A percentile compares a stretch with the other conserved stretches of the same genome.
Evolutionary conservation across 1,140 invertebrate genomes (phyloP).

Genomic region (Drosophila elegans): DNA sequence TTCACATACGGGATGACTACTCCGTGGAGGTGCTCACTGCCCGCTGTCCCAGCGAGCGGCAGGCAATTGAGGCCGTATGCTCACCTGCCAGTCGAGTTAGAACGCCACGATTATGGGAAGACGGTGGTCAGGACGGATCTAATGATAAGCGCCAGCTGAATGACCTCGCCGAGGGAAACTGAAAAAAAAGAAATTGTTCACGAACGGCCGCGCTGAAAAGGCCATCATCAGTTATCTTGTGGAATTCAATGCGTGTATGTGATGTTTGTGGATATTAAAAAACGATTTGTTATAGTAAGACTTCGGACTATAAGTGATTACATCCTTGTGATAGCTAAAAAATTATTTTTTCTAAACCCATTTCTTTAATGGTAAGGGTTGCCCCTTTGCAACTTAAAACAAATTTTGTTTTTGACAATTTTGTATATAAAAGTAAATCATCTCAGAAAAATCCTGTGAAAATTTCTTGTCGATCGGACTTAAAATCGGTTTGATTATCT

Average conservation of each 20-base stretch:
- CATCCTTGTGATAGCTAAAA: no score
- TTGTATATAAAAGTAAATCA: no score
- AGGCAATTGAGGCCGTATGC: conserved; percentile 11
- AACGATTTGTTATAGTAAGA: background rate
- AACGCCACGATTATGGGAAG: background rate
- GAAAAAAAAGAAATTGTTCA: background rate
- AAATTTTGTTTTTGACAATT: no score
- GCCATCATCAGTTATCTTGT: background rate
- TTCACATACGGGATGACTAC: conserved; percentile 25
- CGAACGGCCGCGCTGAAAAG: background rate
- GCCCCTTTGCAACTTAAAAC: no score
- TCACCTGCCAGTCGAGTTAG: background rate
- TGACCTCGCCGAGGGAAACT: background rate
- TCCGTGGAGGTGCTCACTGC: conserved; percentile 39
- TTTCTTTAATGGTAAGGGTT: no score
- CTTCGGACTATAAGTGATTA: no score
- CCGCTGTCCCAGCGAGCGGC: conserved; percentile 12
- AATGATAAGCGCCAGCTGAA: background rate
- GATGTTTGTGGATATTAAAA: background rate
- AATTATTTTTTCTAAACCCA: no score
- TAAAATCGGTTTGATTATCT: no score
- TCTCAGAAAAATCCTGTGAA: no score
- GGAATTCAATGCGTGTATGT: background rate
- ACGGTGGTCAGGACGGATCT: background rate
- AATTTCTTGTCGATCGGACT: no score